A percentile compares a stretch with the other conserved stretches of the same genome.
phyloP scores from a whole-genome alignment of 1,140 invertebrate species.

The Gerris buenoi region DNA sequence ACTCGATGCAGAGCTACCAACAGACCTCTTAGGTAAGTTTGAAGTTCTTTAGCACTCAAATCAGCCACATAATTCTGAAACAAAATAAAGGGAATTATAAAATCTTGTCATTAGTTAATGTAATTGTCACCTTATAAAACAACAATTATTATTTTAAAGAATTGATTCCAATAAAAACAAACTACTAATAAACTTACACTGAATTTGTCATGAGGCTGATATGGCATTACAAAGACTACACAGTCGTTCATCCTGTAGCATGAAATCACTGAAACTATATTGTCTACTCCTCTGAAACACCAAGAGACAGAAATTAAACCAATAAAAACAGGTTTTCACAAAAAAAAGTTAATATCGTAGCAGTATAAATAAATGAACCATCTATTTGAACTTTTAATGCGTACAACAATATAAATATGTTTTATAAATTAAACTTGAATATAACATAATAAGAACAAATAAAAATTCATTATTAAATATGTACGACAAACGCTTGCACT shows the following conservation, averaged over 20 bases:
- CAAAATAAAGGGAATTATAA: background rate
- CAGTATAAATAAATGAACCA: background rate
- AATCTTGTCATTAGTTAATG: too few relatives aligned
- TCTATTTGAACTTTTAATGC: constrained; percentile 1
- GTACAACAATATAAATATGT: too few relatives aligned
- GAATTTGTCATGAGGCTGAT: constrained; percentile 66
- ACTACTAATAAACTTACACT: constrained; percentile 43
- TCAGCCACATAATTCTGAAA: constrained; percentile 58
- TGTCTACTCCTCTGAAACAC: constrained; percentile 53
- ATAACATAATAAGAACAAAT: too few relatives aligned
- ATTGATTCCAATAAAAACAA: too few relatives aligned
- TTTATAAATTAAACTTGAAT: too few relatives aligned
- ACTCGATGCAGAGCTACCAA: constrained; percentile 61
- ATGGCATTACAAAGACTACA: constrained; percentile 81
- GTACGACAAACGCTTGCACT: too few relatives aligned
- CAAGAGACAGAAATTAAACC: constrained; percentile 3
- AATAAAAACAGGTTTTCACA: too few relatives aligned
- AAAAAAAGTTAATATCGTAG: too few relatives aligned
- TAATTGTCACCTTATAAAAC: too few relatives aligned
- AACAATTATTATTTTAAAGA: too few relatives aligned
- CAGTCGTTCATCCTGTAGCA: constrained; percentile 63
- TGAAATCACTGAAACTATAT: constrained; percentile 66
- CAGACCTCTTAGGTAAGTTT: constrained; percentile 67
- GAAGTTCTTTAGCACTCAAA: constrained; percentile 54
- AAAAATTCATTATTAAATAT: too few relatives aligned